Evolutionary conservation across 1,140 invertebrate species (phyloP).

Genomic region (Pogonus chalceus): DNA sequence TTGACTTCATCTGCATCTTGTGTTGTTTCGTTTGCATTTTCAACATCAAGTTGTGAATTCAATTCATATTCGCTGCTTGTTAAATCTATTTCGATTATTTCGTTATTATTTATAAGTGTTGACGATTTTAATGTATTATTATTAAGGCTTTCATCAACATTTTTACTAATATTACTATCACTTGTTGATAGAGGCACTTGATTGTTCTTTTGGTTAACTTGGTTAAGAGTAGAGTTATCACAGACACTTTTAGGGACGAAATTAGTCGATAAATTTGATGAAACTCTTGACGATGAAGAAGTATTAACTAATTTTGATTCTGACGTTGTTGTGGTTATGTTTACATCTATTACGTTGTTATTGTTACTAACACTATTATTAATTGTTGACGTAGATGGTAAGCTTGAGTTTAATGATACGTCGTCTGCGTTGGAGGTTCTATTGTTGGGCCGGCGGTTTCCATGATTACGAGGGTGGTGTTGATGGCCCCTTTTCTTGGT

Average conservation of each 20-base stretch:
- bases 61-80: constrained; percentile 31
- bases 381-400: constrained; percentile 13
- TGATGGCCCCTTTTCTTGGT: constrained; percentile 64
- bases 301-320: background rate
- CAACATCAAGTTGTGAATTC: constrained; percentile 22
- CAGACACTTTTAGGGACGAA: constrained; percentile 10
- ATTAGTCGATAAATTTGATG: too few species aligned
- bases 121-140: constrained; percentile 13
- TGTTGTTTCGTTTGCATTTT: constrained; percentile 23
- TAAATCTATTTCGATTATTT: constrained; percentile 31
- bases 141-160: too few species aligned
- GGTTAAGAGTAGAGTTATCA: background rate
- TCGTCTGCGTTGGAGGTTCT: constrained; percentile 27
- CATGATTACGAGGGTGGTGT: constrained; percentile 56
- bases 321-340: constrained; percentile 10
- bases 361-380: too few species aligned
- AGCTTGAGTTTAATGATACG: too few species aligned
- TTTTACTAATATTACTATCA: background rate
- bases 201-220: background rate
- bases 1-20: too few species aligned
- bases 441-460: constrained; percentile 34
- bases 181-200: background rate
- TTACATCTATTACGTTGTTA: background rate
- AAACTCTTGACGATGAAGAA: too few species aligned
- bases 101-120: constrained; percentile 20